These are phyloP conservation scores for Phymanthus crucifer DNA, from an alignment of 92 coral and sea anemone genomes.

Conservation along the genomic window DNA sequence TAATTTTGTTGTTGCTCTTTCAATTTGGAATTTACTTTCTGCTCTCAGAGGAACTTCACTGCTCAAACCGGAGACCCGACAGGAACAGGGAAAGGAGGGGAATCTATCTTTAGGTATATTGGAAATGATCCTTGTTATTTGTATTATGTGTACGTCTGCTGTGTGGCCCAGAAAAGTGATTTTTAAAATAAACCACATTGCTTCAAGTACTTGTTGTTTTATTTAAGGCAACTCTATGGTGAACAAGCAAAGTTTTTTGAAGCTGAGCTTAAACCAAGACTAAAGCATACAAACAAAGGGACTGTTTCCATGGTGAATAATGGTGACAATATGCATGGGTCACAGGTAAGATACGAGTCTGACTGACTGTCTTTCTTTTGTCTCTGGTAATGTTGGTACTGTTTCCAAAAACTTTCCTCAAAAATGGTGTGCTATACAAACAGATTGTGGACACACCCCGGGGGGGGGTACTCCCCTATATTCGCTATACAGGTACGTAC, in stretches of 20 bases:
- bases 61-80: constrained; percentile 99
- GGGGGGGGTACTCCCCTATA: too few species aligned
- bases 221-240: constrained; percentile 74
- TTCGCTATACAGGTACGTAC: too few species aligned
- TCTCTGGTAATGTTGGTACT: neutral
- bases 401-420: too few species aligned
- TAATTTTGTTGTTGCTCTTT: neutral
- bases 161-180: too few species aligned
- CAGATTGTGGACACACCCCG: too few species aligned
- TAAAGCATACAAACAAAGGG: constrained; percentile 85
- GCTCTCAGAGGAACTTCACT: constrained; percentile 80
- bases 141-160: too few species aligned
- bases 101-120: constrained; percentile 78
- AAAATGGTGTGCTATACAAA: too few species aligned
- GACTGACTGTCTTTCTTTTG: neutral
- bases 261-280: constrained; percentile 89
- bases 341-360: constrained; percentile 65
- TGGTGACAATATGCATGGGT: constrained; percentile 96
- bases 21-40: neutral
- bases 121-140: too few species aligned
- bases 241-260: constrained; percentile 96
- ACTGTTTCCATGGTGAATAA: constrained; percentile 98
- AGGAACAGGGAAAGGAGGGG: constrained; percentile 93
- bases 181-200: neutral
- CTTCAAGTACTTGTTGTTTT: neutral